Evolutionary conservation across 2,113 vertebrate genomes (phyloP), one percentile per base, ranked within the genome.

Genomic region (Nesospiza acunhae): DNA sequence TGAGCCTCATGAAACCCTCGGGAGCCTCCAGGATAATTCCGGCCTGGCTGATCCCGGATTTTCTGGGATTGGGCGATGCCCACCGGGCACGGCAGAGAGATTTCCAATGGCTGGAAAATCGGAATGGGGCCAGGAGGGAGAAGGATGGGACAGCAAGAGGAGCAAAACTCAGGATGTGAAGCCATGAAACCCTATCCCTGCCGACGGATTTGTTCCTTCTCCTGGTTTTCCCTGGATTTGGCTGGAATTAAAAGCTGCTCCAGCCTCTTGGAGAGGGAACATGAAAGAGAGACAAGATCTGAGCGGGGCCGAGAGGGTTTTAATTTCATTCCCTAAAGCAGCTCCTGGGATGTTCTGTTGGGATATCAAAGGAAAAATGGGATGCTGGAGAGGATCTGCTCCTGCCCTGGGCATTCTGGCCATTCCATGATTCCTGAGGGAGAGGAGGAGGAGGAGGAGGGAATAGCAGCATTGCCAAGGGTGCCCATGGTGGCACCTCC

Each of bases 11-110:
- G 87, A 89, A 82, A 82, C 37, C 44, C 66, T 15, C 23, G 55
- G 86, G 19, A 70, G 59, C 76, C 67, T 56, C 84, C 0, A 3
- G 60, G 86, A 91, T 87, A 89, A 97, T 91, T 82, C 18, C 83
- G 39, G 68, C 31, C 58, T 19, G 13, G 69, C 50, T 93, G 84
- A 95, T 66, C 92, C 86, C 9, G 15, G 96, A 92, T 96, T 96
- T 96, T 94, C 7, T 44, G 87, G 50, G 80, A 67, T 15, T 35
- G 80, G 70, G 72, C 24, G 6, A 23, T 67, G 89, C 68, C 82
- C 89, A 44, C 9, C 0, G 1, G 75, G 55, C 33, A 46, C 15
- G 3, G 26, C 76, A 69, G 59, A 11, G 30, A 8, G 41, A 75
- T 87, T 75, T 89, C 74, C 41, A 50, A 19, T 12, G 8, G 23